A percentile compares a stretch with the other conserved stretches of the same genome.
phyloP scores from a whole-genome alignment of 2,888 invertebrate species.

The Polia nebulosa region DNA sequence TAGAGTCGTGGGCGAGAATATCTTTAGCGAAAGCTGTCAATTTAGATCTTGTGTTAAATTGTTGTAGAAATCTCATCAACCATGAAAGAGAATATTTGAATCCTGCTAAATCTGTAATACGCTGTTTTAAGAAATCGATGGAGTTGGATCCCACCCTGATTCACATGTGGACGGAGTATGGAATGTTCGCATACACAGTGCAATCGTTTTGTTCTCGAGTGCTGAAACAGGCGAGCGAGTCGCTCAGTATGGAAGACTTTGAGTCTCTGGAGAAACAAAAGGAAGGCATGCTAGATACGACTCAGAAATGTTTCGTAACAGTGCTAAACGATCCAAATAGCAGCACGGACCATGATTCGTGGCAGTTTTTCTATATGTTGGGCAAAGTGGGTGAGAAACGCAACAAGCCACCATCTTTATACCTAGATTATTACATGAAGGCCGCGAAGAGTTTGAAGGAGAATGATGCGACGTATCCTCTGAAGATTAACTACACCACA shows the following conservation, averaged over 20 bases:
- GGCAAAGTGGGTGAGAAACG: slow-evolving; percentile 98
- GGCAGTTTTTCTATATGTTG: slow-evolving; percentile 98
- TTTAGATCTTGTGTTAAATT: slow-evolving; percentile 95
- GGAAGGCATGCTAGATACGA: slow-evolving; percentile 94
- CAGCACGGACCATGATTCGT: slow-evolving; percentile 94
- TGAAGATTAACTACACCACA: slow-evolving; percentile 96
- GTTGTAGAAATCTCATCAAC: slow-evolving; percentile 91
- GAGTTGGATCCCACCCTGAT: slow-evolving; percentile 94
- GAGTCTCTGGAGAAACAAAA: slow-evolving; percentile 94
- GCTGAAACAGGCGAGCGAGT: slow-evolving; percentile 95
- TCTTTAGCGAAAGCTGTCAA: slow-evolving; percentile 95
- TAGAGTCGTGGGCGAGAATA: slow-evolving; percentile 98
- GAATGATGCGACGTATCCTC: slow-evolving; percentile 96
- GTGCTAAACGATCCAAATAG: slow-evolving; percentile 92
- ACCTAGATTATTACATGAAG: slow-evolving; percentile 95
- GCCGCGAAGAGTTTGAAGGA: slow-evolving; percentile 95
- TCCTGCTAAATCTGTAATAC: slow-evolving; percentile 93
- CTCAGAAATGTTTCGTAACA: slow-evolving; percentile 94
- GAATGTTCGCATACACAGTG: slow-evolving; percentile 96
- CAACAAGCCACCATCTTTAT: slow-evolving; percentile 93
- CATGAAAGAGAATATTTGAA: slow-evolving; percentile 92
- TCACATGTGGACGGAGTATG: slow-evolving; percentile 97
- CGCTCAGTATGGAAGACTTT: slow-evolving; percentile 94
- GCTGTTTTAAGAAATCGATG: slow-evolving; percentile 95
- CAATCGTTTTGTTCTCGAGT: slow-evolving; percentile 97